Evolutionary conservation across 2,113 vertebrate genomes (phyloP).

Genomic region (Dromaius novaehollandiae): DNA sequence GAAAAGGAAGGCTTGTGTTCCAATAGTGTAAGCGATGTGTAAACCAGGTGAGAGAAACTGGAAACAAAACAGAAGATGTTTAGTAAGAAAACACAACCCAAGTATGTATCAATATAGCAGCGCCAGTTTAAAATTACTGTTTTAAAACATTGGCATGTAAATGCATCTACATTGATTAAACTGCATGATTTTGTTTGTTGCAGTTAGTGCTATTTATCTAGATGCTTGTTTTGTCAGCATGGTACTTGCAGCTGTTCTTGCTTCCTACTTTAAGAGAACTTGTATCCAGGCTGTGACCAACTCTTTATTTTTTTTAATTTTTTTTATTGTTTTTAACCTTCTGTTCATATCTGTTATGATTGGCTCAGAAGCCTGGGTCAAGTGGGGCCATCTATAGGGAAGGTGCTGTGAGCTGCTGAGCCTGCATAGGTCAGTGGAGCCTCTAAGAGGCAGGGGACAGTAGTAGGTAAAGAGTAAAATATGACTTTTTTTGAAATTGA

Average conservation of each 20-base stretch:
- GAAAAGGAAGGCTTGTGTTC: background rate
- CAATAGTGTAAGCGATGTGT: background rate
- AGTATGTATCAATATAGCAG: fast-evolving
- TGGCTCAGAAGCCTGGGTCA: background rate
- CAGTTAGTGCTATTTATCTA: background rate
- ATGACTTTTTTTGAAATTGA: background rate
- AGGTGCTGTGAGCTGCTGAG: background rate
- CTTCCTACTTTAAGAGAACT: background rate
- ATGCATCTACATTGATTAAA: background rate
- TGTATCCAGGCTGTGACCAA: background rate
- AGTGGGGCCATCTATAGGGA: background rate
- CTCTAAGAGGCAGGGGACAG: background rate
- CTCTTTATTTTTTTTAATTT: too few species aligned
- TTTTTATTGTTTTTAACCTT: background rate
- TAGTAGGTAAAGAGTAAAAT: background rate
- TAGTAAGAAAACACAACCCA: background rate
- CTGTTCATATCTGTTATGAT: fast-evolving
- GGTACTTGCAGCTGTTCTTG: background rate
- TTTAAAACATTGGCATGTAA: background rate
- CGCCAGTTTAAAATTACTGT: background rate
- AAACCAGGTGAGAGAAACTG: background rate
- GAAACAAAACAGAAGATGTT: background rate
- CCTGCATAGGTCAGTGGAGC: background rate
- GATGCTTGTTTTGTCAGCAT: background rate
- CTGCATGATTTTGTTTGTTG: background rate